Percentiles rank a stretch among this genome's conserved stretches.
These are phyloP conservation scores for Epinotia bilunana DNA, from an alignment of 2,888 invertebrate genomes.

Conservation along the genomic window DNA sequence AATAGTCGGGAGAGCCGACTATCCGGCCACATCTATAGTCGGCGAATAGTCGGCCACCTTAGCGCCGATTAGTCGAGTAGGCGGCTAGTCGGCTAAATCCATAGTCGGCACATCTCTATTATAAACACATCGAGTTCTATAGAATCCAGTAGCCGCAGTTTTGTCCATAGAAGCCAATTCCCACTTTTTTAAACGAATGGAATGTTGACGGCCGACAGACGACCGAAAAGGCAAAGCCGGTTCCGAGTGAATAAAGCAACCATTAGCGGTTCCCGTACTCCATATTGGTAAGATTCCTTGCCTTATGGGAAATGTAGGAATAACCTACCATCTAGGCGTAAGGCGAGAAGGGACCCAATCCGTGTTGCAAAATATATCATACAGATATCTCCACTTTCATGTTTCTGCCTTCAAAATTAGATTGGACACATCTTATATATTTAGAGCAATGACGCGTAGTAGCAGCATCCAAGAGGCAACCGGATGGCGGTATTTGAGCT, in stretches of 20 bases:
- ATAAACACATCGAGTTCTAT: background rate
- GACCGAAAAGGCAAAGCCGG: constrained; percentile 5
- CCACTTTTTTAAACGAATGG: constrained; percentile 1
- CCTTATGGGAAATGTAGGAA: background rate
- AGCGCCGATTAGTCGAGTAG: too few relatives aligned
- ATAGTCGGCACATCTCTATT: background rate
- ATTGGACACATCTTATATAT: too few relatives aligned
- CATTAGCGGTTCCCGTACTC: background rate
- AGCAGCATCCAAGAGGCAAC: too few relatives aligned
- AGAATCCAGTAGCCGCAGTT: background rate
- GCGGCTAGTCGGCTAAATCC: too few relatives aligned
- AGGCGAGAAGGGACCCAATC: background rate
- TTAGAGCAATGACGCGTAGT: too few relatives aligned
- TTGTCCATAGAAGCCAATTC: background rate
- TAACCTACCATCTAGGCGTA: too few relatives aligned
- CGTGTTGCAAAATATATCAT: background rate
- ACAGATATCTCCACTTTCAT: too few relatives aligned
- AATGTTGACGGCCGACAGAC: background rate
- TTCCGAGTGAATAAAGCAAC: background rate
- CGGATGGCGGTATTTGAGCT: too few relatives aligned
- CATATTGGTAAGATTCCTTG: background rate
- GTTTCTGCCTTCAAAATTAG: too few relatives aligned
- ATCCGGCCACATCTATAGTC: too few relatives aligned
- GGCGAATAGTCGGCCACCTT: too few relatives aligned
- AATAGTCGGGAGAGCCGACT: too few relatives aligned